Conservation (phyloP, 2,113 vertebrate genomes). For the Genyomyrus donnyi region DNA sequence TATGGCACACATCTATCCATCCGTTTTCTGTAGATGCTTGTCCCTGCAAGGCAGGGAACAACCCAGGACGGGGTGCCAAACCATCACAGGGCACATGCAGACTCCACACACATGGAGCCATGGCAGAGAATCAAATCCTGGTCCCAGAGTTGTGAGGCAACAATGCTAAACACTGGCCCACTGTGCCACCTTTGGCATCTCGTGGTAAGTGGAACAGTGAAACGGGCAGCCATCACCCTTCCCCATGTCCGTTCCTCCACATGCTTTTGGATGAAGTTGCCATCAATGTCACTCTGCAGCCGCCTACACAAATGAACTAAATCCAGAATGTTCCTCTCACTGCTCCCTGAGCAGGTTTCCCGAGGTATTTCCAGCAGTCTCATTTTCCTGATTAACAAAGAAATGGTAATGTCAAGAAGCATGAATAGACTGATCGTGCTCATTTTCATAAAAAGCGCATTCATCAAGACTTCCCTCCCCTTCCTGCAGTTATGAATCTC, state of each 20-base stretch:
- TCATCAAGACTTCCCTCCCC: background rate
- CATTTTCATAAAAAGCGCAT: slow-evolving; percentile 2
- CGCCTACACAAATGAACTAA: background rate
- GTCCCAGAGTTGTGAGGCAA: background rate
- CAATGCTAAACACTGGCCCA: background rate
- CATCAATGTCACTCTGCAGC: background rate
- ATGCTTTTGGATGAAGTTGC: background rate
- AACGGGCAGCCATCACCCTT: background rate
- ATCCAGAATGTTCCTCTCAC: background rate
- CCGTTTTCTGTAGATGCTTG: background rate
- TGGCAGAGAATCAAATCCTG: background rate
- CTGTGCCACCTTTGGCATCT: background rate
- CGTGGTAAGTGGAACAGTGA: background rate
- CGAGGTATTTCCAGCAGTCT: background rate
- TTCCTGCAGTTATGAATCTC: slow-evolving; percentile 7
- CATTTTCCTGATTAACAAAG: slow-evolving; percentile 8
- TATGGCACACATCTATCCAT: background rate
- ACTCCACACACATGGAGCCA: background rate
- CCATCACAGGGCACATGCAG: background rate
- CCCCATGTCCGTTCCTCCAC: background rate
- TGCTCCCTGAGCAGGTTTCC: background rate
- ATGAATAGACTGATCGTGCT: slow-evolving; percentile 1
- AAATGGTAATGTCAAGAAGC: slow-evolving; percentile 3
- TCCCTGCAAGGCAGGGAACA: background rate
- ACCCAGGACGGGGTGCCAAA: background rate